Evolutionary conservation across 2,797 vertebrate species (phyloP), one percentile per base, ranked within the genome.

Genomic region (Gallinago nigripennis): DNA sequence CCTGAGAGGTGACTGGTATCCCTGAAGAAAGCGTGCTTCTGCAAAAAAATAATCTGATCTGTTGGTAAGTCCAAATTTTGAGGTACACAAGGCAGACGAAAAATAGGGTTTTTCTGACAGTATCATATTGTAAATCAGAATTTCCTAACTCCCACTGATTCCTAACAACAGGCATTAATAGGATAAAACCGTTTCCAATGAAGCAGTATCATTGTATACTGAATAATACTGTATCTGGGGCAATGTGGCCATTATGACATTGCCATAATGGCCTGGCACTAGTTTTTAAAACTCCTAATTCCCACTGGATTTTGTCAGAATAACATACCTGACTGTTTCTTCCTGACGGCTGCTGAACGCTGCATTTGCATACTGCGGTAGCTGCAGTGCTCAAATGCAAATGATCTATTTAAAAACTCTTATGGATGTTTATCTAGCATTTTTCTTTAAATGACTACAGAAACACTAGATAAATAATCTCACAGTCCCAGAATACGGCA

Each of bases 251-350:
- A 27, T 45, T 60, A 20, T 10, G 77, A 77, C 24, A 53, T 2
- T 66, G 39, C 30, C 66, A 51, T 18, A 54, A 70, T 33, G 30
- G 31, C 37, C 39, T 28, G 63, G 56, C 12, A 37, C 15, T 31
- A 19, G 43, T 43, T 43, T 33, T 51, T 76, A 82, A 57, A 37
- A 79, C 41, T 63, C 39, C 39, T 33, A 30, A 54, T 25, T 71
- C 33, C 25, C 28, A 66, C 25, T 41, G 33, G 31, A 45, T 56
- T 60, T 71, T 53, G 63, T 56, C 28, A n/a, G 45, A 51, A 30
- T 45, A 72, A 66, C 2, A 1, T 20, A 63, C 1, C 23, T 1
- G 0, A 46, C 31, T 57, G 4, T 51, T 66, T 69, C 53, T 35
- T 89, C 30, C 43, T 30, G 27, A 70, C 1, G 1, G 6, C 39